A percentile compares a stretch with the other conserved stretches of the same genome.
phyloP scores from a whole-genome alignment of 2,888 invertebrate genomes.

The Trachelus stipa region DNA sequence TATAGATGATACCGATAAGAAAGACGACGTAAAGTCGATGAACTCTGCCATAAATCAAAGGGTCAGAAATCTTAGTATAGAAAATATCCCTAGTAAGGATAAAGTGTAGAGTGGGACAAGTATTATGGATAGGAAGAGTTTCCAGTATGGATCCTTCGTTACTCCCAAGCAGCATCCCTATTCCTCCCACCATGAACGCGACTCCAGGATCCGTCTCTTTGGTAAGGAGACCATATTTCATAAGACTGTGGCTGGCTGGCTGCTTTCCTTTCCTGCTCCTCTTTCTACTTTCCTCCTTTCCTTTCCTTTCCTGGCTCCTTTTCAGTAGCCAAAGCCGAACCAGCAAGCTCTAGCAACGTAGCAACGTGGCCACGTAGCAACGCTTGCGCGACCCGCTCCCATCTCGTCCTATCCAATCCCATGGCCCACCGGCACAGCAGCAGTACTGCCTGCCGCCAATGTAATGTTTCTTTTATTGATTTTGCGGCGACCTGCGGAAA shows the following conservation, averaged over 20 bases:
- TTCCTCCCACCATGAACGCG: conserved; percentile 25
- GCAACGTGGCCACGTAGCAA: conserved; percentile 33
- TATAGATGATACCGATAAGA: background rate
- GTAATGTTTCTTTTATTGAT: conserved; percentile 68
- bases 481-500: conserved; percentile 64
- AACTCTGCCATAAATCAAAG: background rate
- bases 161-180: conserved; percentile 15
- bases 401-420: conserved; percentile 62
- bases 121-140: conserved; percentile 10
- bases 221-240: conserved; percentile 65
- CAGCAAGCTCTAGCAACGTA: conserved; percentile 19
- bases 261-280: conserved; percentile 27
- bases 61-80: background rate
- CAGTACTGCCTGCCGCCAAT: conserved; percentile 60
- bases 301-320: conserved; percentile 12
- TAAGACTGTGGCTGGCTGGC: conserved; percentile 51
- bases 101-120: background rate
- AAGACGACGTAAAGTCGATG: background rate
- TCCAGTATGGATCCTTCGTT: conserved; percentile 23
- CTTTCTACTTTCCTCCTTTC: conserved; percentile 27
- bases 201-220: conserved; percentile 46
- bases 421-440: conserved; percentile 52
- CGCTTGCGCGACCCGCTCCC: conserved; percentile 63
- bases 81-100: background rate
- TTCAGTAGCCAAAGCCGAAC: conserved; percentile 3